Percentiles rank a stretch among this genome's conserved stretches.
Conservation (phyloP, 2,113 vertebrate species). For the Narcine bancroftii region DNA sequence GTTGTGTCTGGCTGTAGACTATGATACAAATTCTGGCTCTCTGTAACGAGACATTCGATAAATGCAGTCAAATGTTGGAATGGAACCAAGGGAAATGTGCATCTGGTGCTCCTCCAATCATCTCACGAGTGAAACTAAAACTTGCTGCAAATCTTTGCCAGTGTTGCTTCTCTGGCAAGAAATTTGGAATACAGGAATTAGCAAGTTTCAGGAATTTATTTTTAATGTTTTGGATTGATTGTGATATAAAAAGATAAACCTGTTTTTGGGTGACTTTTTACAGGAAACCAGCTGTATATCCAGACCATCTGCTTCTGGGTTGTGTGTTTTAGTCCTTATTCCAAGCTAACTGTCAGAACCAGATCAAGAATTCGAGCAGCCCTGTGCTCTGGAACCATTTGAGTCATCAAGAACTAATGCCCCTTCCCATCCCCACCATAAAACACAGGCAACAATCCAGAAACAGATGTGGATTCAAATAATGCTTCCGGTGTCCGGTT, state of each 20-base stretch:
- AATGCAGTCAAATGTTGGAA: neutral
- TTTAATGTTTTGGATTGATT: neutral
- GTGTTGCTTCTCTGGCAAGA: neutral
- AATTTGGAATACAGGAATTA: neutral
- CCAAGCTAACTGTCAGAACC: neutral
- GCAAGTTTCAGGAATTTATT: neutral
- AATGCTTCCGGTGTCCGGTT: too few relatives aligned
- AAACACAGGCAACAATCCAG: neutral
- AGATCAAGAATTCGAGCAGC: neutral
- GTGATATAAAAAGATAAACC: conserved; percentile 8
- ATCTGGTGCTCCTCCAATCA: conserved; percentile 8
- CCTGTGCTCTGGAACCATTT: neutral
- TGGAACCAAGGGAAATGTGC: neutral
- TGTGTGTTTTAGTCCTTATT: neutral
- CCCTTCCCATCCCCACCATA: neutral
- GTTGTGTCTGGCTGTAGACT: neutral
- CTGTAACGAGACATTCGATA: neutral
- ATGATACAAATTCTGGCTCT: neutral
- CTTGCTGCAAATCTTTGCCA: neutral
- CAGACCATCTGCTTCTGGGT: neutral
- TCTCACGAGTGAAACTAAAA: neutral
- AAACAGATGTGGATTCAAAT: too few relatives aligned
- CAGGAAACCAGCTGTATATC: neutral
- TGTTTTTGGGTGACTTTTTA: neutral
- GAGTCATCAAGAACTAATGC: neutral